phyloP scores from a whole-genome alignment of 2,888 invertebrate genomes.

The Andricus quercusramuli region DNA sequence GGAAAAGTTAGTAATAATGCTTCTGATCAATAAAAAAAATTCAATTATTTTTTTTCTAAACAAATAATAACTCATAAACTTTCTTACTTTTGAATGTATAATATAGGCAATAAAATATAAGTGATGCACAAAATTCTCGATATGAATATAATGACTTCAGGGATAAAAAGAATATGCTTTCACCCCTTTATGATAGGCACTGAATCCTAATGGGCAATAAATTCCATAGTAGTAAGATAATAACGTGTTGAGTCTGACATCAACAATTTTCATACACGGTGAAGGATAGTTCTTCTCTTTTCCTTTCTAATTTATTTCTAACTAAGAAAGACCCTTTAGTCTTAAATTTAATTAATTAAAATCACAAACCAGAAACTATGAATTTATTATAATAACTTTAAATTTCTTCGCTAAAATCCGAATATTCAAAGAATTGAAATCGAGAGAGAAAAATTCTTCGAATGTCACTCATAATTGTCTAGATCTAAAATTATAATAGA shows the following conservation, averaged over 20 bases:
- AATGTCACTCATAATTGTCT: neutral
- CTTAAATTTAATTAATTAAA: neutral
- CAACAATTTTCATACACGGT: conserved; percentile 7
- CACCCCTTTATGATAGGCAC: conserved; percentile 14
- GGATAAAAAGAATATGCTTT: conserved; percentile 1
- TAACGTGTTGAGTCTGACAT: conserved; percentile 23
- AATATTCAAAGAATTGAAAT: neutral
- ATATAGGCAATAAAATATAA: neutral
- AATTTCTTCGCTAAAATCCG: too few species aligned
- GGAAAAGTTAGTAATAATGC: too few species aligned
- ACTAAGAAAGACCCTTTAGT: neutral
- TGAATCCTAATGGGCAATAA: neutral
- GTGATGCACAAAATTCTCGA: neutral
- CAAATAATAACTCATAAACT: neutral
- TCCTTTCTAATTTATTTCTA: conserved; percentile 8
- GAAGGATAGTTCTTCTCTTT: neutral
- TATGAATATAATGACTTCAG: neutral
- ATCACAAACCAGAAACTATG: too few species aligned
- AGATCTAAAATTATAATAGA: neutral
- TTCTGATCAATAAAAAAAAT: neutral
- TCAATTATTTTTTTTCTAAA: neutral
- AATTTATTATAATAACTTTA: too few species aligned
- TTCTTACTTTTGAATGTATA: neutral
- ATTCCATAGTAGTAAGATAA: conserved; percentile 22
- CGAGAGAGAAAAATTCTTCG: neutral